Conservation (phyloP, 2,888 invertebrate genomes). For the Galerucella nymphaeae region DNA sequence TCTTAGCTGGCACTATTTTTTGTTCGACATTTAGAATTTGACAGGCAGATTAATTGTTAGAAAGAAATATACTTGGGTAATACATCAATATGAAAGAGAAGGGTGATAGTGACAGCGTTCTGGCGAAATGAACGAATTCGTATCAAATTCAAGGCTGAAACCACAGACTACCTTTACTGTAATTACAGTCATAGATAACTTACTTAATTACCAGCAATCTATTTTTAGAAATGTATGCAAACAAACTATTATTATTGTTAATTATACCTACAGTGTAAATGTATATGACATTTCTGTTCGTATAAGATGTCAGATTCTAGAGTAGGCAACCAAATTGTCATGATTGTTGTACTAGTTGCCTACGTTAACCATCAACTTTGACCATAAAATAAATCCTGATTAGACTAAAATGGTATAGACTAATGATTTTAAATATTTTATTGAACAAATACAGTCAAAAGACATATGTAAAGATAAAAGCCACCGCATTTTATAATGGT, state of each 20-base stretch:
- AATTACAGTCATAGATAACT: not conserved
- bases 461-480: not conserved
- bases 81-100: not conserved
- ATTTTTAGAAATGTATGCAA: not conserved
- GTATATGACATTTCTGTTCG: too few relatives aligned
- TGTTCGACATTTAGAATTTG: not conserved
- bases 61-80: not conserved
- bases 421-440: not conserved
- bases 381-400: too few relatives aligned
- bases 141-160: conserved; percentile 5
- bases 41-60: not conserved
- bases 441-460: conserved; percentile 24
- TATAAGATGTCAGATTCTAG: not conserved
- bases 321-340: not conserved
- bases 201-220: not conserved
- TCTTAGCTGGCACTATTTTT: not conserved
- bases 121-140: not conserved
- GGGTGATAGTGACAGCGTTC: not conserved
- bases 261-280: too few relatives aligned
- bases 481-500: not conserved
- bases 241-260: too few relatives aligned
- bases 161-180: not conserved
- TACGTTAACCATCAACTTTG: not conserved
- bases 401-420: too few relatives aligned
- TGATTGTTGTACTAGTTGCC: not conserved